These are phyloP conservation scores for Seira musarum DNA, from an alignment of 2,888 invertebrate species.

Conservation along the genomic window DNA sequence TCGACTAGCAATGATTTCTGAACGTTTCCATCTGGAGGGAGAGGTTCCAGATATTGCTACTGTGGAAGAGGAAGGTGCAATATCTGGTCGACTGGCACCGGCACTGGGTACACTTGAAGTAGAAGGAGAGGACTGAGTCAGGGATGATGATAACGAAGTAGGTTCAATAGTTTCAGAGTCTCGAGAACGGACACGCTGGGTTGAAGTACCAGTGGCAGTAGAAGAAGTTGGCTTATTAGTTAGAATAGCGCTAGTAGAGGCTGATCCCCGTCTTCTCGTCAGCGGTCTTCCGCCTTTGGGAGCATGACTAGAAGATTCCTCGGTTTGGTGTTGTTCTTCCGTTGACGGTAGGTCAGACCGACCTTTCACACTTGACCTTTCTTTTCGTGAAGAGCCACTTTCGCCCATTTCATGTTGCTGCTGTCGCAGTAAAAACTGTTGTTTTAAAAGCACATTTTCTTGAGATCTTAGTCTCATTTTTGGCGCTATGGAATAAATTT, in stretches of 20 bases:
- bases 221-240: not conserved
- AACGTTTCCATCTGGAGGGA: conserved; percentile 81
- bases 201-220: not conserved
- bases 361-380: conserved; percentile 28
- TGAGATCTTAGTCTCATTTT: conserved; percentile 66
- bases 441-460: conserved; percentile 64
- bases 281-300: conserved; percentile 46
- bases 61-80: conserved; percentile 62
- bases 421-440: conserved; percentile 63
- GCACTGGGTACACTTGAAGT: conserved; percentile 3
- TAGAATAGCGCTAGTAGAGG: conserved; percentile 33
- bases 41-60: conserved; percentile 69
- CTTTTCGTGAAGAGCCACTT: conserved; percentile 21
- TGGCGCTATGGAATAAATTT: conserved; percentile 59
- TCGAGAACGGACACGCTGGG: conserved; percentile 19
- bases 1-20: conserved; percentile 87
- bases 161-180: conserved; percentile 16
- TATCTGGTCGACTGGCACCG: conserved; percentile 38
- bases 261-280: conserved; percentile 71
- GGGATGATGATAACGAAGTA: not conserved
- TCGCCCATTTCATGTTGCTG: conserved; percentile 54
- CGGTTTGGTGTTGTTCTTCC: conserved; percentile 54
- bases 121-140: conserved; percentile 7
- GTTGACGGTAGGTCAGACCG: conserved; percentile 22
- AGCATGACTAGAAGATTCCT: conserved; percentile 37